Conservation (phyloP, 1,140 invertebrate species). For the Orius insidiosus region DNA sequence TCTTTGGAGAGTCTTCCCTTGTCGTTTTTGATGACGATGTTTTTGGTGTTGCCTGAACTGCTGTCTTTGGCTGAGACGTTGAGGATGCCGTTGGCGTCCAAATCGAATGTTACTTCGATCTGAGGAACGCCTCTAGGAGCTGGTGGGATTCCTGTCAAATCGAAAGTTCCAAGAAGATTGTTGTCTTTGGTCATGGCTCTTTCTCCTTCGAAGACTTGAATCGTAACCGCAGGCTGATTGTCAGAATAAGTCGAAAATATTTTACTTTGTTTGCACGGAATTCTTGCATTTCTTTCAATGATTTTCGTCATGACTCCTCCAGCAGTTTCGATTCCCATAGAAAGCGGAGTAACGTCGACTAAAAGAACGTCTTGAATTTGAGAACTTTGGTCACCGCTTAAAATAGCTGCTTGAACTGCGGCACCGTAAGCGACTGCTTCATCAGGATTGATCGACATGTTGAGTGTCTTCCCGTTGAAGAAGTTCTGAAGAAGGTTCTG, state of each 20-base stretch:
- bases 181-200: constrained; percentile 63
- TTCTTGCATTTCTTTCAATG: constrained; percentile 38
- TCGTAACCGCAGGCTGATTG: constrained; percentile 49
- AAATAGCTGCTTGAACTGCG: constrained; percentile 57
- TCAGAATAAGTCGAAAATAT: constrained; percentile 44
- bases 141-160: constrained; percentile 60
- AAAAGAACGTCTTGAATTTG: constrained; percentile 32
- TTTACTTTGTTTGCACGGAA: constrained; percentile 41
- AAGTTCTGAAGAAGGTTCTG: constrained; percentile 35
- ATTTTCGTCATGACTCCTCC: constrained; percentile 39
- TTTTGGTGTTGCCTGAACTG: constrained; percentile 56
- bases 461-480: constrained; percentile 42
- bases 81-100: constrained; percentile 64
- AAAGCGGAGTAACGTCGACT: constrained; percentile 32
- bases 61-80: constrained; percentile 63
- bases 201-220: constrained; percentile 67
- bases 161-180: constrained; percentile 58
- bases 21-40: constrained; percentile 80
- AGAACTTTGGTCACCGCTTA: constrained; percentile 40
- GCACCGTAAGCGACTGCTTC: constrained; percentile 55
- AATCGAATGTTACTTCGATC: constrained; percentile 58
- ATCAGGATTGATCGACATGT: constrained; percentile 60
- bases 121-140: constrained; percentile 65
- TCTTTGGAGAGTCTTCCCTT: constrained; percentile 77
- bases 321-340: constrained; percentile 24